Conservation (phyloP, 2,797 vertebrate genomes). For the Sardinella longiceps region DNA sequence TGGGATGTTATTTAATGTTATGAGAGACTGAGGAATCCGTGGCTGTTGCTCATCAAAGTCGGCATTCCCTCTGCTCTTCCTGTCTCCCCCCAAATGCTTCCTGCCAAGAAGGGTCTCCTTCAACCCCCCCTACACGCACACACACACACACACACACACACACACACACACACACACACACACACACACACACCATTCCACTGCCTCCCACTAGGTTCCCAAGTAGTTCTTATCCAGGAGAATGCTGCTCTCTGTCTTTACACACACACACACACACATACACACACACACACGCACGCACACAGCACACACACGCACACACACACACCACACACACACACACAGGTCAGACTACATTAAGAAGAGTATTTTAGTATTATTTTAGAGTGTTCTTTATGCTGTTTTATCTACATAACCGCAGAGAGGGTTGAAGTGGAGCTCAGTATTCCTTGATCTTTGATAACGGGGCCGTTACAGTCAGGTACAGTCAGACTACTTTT, state of each 20-base stretch:
- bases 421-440: no score
- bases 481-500: no score
- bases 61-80: conserved; percentile 35
- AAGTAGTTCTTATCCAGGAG: conserved; percentile 30
- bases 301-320: no score
- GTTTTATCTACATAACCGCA: no score
- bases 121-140: neutral
- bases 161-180: no score
- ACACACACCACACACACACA: neutral
- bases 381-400: no score
- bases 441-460: no score
- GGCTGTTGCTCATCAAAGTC: conserved; percentile 42
- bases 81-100: conserved; percentile 12
- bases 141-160: neutral
- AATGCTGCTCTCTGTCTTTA: conserved; percentile 21
- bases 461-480: no score
- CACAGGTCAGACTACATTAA: neutral
- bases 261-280: conserved; percentile 26
- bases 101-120: neutral
- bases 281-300: conserved; percentile 25
- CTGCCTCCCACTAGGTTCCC: conserved; percentile 3
- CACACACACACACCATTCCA: neutral
- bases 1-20: neutral
- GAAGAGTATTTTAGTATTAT: no score
- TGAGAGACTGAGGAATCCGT: conserved; percentile 9